A percentile compares a stretch with the other conserved stretches of the same genome.
Conservation (phyloP, 2,113 vertebrate species). For the Archilochus colubris region DNA sequence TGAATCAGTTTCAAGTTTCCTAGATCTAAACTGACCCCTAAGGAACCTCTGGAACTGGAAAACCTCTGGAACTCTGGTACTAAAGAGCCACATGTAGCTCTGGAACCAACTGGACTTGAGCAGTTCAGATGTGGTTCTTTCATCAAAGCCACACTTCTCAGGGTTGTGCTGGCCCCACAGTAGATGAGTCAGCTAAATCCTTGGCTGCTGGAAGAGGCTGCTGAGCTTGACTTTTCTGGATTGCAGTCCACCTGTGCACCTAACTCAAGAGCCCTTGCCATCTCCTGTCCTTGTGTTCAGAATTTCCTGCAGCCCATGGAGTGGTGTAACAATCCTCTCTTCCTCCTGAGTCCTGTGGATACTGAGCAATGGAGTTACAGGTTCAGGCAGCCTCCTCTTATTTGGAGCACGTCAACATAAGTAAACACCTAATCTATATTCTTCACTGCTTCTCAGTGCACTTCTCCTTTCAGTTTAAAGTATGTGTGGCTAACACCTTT, state of each 20-base stretch:
- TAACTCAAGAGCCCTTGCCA: not conserved
- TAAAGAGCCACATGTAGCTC: accelerated
- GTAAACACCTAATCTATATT: not conserved
- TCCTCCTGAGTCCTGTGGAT: not conserved
- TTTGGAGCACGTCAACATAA: not conserved
- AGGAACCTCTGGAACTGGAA: not conserved
- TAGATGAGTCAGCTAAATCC: not conserved
- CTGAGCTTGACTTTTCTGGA: not conserved
- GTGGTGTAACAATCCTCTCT: not conserved
- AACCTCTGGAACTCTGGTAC: not conserved
- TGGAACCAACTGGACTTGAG: not conserved
- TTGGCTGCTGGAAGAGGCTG: not conserved
- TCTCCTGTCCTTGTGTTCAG: not conserved
- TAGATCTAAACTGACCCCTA: not conserved
- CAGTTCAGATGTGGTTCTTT: not conserved
- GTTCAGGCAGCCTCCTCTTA: not conserved
- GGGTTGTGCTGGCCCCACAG: not conserved
- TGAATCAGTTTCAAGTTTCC: not conserved
- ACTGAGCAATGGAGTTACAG: not conserved
- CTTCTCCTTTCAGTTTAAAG: not conserved
- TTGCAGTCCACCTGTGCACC: not conserved
- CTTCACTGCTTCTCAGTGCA: not conserved
- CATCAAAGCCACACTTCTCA: not conserved
- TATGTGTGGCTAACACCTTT: not conserved
- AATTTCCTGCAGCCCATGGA: not conserved